phyloP scores from a whole-genome alignment of 2,113 vertebrate genomes.

The Cervus canadensis region DNA sequence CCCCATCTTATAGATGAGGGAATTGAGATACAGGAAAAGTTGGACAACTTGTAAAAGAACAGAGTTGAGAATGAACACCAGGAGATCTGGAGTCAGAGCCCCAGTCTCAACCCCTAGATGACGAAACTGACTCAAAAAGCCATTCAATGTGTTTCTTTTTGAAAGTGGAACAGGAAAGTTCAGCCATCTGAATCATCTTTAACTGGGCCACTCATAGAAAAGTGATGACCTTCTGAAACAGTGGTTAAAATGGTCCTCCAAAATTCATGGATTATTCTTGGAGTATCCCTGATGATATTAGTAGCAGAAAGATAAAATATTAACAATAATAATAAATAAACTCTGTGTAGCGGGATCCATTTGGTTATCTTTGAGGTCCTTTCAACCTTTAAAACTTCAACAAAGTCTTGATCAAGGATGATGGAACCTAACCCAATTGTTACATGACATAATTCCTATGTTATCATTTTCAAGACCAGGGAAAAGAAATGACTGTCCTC shows the following conservation, averaged over 20 bases:
- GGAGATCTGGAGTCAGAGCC: background rate
- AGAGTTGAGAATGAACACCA: background rate
- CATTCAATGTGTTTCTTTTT: background rate
- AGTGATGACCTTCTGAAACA: background rate
- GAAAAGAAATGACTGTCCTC: background rate
- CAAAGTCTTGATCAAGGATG: background rate
- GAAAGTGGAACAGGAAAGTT: background rate
- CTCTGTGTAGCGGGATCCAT: background rate
- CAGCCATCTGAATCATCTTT: background rate
- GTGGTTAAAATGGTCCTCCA: background rate
- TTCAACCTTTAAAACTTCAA: constrained; percentile 3
- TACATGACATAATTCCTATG: background rate
- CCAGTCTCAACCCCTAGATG: background rate
- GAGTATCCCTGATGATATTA: background rate
- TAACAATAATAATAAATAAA: background rate
- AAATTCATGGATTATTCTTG: background rate
- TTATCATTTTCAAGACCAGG: background rate
- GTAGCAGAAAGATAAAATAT: background rate
- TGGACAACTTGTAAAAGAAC: background rate
- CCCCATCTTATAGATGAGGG: background rate
- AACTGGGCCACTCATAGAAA: background rate
- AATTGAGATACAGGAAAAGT: background rate
- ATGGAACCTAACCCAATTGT: background rate
- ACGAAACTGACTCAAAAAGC: background rate
- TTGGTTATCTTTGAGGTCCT: background rate